Evolutionary conservation across 1,140 invertebrate genomes (phyloP).

Genomic region (Leptinotarsa texana): DNA sequence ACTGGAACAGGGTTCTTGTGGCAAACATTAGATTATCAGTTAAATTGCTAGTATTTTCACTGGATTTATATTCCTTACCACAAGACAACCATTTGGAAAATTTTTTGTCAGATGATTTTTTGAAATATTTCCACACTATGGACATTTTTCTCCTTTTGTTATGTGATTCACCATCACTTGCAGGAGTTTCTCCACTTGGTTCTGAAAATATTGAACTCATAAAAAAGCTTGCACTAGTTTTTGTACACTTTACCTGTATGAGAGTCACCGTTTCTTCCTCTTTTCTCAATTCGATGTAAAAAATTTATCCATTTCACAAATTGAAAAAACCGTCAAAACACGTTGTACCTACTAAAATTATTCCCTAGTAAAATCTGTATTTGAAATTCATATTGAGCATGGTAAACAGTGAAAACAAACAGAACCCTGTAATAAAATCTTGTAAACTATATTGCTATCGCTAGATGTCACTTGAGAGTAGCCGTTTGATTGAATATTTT

Average conservation of each 20-base stretch:
- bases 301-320: neutral
- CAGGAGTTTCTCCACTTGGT: too few relatives aligned
- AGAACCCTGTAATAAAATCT: neutral
- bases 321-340: neutral
- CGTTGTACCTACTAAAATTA: neutral
- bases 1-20: neutral
- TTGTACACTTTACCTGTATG: too few relatives aligned
- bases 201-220: too few relatives aligned
- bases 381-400: neutral
- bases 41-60: slow-evolving; percentile 2
- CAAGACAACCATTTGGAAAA: neutral
- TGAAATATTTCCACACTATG: slow-evolving; percentile 14
- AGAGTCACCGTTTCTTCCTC: too few relatives aligned
- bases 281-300: neutral
- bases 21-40: neutral
- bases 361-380: neutral
- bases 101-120: neutral
- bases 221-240: too few relatives aligned
- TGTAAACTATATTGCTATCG: neutral
- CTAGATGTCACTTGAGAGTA: neutral
- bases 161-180: neutral
- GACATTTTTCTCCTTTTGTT: slow-evolving; percentile 4
- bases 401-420: neutral
- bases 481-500: neutral
- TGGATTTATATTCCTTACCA: slow-evolving; percentile 1